Evolutionary conservation across 2,113 vertebrate species (phyloP).

Genomic region (Megaceryle maxima): DNA sequence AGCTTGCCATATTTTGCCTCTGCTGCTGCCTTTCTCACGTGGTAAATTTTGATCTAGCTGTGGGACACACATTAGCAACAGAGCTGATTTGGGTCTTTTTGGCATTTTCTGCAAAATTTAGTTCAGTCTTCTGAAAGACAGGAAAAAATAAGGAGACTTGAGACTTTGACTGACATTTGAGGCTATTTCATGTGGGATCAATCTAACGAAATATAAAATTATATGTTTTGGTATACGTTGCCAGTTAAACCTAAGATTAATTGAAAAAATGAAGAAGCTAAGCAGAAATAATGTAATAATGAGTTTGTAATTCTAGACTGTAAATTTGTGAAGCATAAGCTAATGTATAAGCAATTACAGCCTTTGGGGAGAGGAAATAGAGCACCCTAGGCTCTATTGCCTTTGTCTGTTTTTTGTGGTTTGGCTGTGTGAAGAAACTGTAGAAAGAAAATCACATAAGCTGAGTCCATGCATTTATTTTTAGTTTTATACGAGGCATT

Average conservation of each 20-base stretch:
- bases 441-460: not conserved
- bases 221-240: not conserved
- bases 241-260: not conserved
- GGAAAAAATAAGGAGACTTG: not conserved
- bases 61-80: not conserved
- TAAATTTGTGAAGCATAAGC: conserved; percentile 4
- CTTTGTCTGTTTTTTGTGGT: not conserved
- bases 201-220: not conserved
- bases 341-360: not conserved
- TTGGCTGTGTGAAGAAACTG: not conserved
- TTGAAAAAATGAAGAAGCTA: not conserved
- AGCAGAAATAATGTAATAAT: not conserved
- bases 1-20: not conserved
- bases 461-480: conserved; percentile 2
- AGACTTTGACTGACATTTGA: not conserved
- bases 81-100: not conserved
- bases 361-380: not conserved
- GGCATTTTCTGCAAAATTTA: not conserved
- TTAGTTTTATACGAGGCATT: conserved; percentile 14
- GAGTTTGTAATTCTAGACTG: not conserved
- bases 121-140: not conserved
- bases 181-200: not conserved
- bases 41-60: not conserved
- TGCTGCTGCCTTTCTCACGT: not conserved
- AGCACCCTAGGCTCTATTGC: not conserved